phyloP scores from a whole-genome alignment of 2,113 vertebrate genomes.

The Ictalurus furcatus region DNA sequence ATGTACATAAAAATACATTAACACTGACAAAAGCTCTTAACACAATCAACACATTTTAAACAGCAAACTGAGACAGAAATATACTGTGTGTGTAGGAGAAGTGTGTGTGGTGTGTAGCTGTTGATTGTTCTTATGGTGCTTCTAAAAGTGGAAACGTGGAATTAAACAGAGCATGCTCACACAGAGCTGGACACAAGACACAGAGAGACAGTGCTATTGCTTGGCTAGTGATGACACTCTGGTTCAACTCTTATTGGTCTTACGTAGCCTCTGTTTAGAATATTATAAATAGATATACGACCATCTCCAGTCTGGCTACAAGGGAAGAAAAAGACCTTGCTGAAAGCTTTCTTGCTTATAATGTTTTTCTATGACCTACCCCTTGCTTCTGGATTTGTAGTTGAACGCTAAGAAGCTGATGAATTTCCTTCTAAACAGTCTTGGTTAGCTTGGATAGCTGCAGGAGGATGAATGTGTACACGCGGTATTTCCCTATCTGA shows the following conservation, averaged over 20 bases:
- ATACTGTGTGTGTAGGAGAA: slow-evolving; percentile 37
- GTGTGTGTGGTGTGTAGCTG: slow-evolving; percentile 39
- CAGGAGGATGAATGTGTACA: neutral
- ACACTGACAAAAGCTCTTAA: slow-evolving; percentile 35
- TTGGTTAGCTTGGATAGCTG: neutral
- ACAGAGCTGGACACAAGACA: slow-evolving; percentile 53
- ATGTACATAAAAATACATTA: slow-evolving; percentile 22
- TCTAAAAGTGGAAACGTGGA: slow-evolving; percentile 35
- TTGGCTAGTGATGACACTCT: slow-evolving; percentile 27
- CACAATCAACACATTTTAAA: slow-evolving; percentile 25
- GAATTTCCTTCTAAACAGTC: slow-evolving; percentile 15
- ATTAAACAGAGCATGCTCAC: slow-evolving; percentile 58
- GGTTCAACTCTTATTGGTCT: slow-evolving; percentile 7
- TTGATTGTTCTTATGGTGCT: slow-evolving; percentile 44
- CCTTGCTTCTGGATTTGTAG: neutral
- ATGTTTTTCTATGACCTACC: neutral
- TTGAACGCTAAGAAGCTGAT: neutral
- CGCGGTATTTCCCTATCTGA: slow-evolving; percentile 12
- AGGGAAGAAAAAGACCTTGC: neutral
- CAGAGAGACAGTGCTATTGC: slow-evolving; percentile 50
- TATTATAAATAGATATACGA: slow-evolving; percentile 21
- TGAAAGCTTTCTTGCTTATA: neutral
- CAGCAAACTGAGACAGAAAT: slow-evolving; percentile 27
- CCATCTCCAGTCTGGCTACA: slow-evolving; percentile 15
- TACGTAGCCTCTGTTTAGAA: slow-evolving; percentile 11